These are phyloP conservation scores for Clupea harengus DNA, from an alignment of 2,113 vertebrate genomes.

Conservation along the genomic window DNA sequence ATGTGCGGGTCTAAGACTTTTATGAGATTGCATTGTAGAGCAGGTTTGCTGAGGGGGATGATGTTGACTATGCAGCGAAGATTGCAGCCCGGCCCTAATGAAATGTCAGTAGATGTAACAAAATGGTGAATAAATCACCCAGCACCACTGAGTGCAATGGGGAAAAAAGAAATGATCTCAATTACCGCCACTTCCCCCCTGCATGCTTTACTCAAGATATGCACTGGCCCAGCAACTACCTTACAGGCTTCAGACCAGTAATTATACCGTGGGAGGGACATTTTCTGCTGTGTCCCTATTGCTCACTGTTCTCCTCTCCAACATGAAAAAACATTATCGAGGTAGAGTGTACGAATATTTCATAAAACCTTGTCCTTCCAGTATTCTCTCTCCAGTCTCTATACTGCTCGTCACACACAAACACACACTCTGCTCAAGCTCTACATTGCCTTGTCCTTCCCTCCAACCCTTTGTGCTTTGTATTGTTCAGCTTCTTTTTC, in stretches of 20 bases:
- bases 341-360: neutral
- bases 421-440: neutral
- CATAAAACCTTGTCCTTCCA: neutral
- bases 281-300: neutral
- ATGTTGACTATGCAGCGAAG: conserved; percentile 17
- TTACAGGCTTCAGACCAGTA: neutral
- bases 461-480: neutral
- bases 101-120: conserved; percentile 38
- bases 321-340: neutral
- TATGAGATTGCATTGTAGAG: conserved; percentile 47
- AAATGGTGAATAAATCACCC: conserved; percentile 36
- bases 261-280: neutral
- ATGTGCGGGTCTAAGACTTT: conserved; percentile 37
- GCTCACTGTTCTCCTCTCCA: neutral
- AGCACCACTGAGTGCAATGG: neutral
- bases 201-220: neutral
- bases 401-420: too few relatives aligned
- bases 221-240: neutral
- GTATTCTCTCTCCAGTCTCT: neutral
- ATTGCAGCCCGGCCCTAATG: conserved; percentile 36
- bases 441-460: neutral
- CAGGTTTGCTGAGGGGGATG: conserved; percentile 28
- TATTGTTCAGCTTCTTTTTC: neutral
- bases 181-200: neutral
- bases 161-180: conserved; percentile 6